Evolutionary conservation across 1,140 invertebrate genomes (phyloP).

Genomic region (Papilio machaon): DNA sequence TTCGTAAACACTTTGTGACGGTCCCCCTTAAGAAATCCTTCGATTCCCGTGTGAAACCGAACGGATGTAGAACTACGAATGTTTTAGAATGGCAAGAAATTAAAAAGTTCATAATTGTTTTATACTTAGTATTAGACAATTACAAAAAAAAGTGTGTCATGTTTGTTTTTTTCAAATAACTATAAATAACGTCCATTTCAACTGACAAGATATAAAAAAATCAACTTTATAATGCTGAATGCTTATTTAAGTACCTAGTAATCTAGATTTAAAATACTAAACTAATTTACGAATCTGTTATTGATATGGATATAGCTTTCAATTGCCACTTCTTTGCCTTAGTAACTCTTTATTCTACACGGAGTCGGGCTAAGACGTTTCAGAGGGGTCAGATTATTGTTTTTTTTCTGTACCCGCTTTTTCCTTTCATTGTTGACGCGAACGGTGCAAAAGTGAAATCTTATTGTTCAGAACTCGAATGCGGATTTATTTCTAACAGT

Average conservation of each 20-base stretch:
- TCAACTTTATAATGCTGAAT: no score
- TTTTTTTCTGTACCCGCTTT: slow-evolving; percentile 57
- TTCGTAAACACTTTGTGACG: slow-evolving; percentile 51
- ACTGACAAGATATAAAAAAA: no score
- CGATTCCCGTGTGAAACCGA: slow-evolving; percentile 77
- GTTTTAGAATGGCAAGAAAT: slow-evolving; percentile 40
- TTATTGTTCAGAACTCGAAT: slow-evolving; percentile 55
- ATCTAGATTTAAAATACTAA: not conserved
- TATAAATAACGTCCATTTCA: no score
- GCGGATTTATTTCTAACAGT: slow-evolving; percentile 42
- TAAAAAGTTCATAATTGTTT: not conserved
- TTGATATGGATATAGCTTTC: not conserved
- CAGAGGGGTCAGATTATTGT: slow-evolving; percentile 62
- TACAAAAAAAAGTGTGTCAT: not conserved
- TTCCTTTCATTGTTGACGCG: slow-evolving; percentile 67
- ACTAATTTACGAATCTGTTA: not conserved
- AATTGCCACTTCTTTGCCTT: slow-evolving; percentile 43
- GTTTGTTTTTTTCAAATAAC: no score
- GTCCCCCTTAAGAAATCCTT: slow-evolving; percentile 71
- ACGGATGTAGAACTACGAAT: slow-evolving; percentile 54
- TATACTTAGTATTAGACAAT: not conserved
- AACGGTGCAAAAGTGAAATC: slow-evolving; percentile 54
- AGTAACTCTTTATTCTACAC: slow-evolving; percentile 43
- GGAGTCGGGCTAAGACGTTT: slow-evolving; percentile 60
- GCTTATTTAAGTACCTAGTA: not conserved